Evolutionary conservation across 1,140 invertebrate genomes (phyloP).

Genomic region (Caenorhabditis latens): DNA sequence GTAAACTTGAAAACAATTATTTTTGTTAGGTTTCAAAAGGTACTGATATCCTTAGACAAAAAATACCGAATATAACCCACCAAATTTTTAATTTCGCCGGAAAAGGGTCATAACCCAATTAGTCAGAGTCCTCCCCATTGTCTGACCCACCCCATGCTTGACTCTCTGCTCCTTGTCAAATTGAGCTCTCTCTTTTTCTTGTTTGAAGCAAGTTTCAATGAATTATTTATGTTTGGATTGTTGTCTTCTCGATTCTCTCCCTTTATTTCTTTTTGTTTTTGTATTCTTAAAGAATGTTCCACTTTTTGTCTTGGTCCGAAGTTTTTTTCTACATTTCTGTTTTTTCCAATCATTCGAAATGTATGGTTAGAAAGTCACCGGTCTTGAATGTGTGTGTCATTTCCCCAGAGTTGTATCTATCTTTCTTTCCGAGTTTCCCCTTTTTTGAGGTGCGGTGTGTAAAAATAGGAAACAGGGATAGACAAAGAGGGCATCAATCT

Average conservation of each 20-base stretch:
- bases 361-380: not conserved
- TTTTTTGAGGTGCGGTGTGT: not conserved
- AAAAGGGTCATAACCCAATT: too few relatives aligned
- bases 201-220: not conserved
- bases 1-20: too few relatives aligned
- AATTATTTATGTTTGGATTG: slow-evolving; percentile 32
- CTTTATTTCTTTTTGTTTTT: not conserved
- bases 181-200: not conserved
- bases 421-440: not conserved
- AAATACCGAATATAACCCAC: too few relatives aligned
- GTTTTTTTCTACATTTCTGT: too few relatives aligned
- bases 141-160: not conserved
- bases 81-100: too few relatives aligned
- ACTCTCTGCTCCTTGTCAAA: not conserved
- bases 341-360: not conserved
- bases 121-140: too few relatives aligned
- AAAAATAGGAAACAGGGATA: slow-evolving; percentile 8
- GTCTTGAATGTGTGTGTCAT: not conserved
- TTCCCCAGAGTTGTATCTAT: not conserved
- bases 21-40: too few relatives aligned
- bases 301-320: too few relatives aligned
- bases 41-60: too few relatives aligned
- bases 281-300: not conserved
- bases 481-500: not conserved
- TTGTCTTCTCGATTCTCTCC: not conserved